phyloP scores from a whole-genome alignment of 2,888 invertebrate genomes.

The Andrena haemorrhoa region DNA sequence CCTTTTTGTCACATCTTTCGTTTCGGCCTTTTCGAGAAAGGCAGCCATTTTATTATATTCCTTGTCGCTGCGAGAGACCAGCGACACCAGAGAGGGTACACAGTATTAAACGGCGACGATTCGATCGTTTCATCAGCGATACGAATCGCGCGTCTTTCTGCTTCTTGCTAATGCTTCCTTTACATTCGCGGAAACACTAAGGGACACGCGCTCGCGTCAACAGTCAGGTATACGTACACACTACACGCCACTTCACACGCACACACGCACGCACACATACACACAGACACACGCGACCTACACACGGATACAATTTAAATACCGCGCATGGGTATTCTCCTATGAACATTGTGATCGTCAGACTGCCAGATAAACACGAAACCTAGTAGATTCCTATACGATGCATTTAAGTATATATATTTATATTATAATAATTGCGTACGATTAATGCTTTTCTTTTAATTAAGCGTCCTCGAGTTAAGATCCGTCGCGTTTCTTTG shows the following conservation, averaged over 20 bases:
- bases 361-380: conserved; percentile 80
- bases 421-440: conserved; percentile 74
- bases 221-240: conserved; percentile 23
- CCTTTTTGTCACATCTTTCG: conserved; percentile 3
- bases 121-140: conserved; percentile 28
- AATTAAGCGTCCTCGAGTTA: conserved; percentile 69
- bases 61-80: conserved; percentile 47
- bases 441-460: conserved; percentile 65
- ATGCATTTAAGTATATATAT: conserved; percentile 82
- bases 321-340: conserved; percentile 71
- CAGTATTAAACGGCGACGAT: conserved; percentile 68
- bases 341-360: conserved; percentile 77
- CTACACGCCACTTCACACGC: conserved; percentile 13
- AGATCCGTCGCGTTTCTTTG: conserved; percentile 65
- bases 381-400: conserved; percentile 81
- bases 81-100: conserved; percentile 60
- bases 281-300: conserved; percentile 19
- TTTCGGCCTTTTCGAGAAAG: conserved; percentile 57
- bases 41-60: conserved; percentile 69
- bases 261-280: conserved; percentile 12
- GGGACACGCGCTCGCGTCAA: conserved; percentile 5
- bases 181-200: conserved; percentile 33
- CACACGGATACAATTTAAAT: conserved; percentile 58
- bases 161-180: conserved; percentile 63
- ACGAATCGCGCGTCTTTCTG: conserved; percentile 50